Base-by-base conservation (phyloP, 2,888 invertebrate genomes). In the Marronus borbonicus region DNA sequence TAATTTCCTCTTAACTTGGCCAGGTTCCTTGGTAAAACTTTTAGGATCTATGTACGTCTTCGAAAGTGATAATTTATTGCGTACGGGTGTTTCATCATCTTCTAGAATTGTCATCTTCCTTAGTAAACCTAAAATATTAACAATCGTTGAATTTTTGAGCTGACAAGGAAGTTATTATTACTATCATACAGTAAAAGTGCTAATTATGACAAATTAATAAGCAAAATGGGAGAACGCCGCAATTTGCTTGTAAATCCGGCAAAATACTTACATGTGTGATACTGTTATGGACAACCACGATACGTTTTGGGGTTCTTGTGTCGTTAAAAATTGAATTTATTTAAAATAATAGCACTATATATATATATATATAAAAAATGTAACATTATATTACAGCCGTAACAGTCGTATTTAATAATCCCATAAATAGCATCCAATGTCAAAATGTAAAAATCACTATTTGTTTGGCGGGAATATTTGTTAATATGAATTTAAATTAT, bases 91-190 rank as follows among this genome's bases (percentile, higher is more conserved):
- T 84, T 85, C 84, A 84, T 87, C 86, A 85, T 87, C 85, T 85
- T 86, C 86, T 83, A 87, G 85, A 84, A 87, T 85, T 86, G 87
- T 87, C 87, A 87, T 87, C 86, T 87, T 87, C 84, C 82, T 86
- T 83, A 83, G 85, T 84, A 85, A 86, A 86, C 87, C 87, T 87
- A 50, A 62, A 75, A 77, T 14, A 77, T 52, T 52, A 66, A 58
- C n/a, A 31, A 70, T 36, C 2, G 55, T 36, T 70, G 10, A 17
- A 39, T 70, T 55, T 58, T 36, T n/a, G 14, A 55, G 31, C 52
- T 20, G 14, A 24, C 44, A 20, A 24, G 10, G 17, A 36, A 36
- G 24, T 69, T 31, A 31, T 69, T 69, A 69, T 31, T 58, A 58
- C 14, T 58, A 28, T 49, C 50, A 7, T 60, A 60, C 49, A 60